Evolutionary conservation across 2,888 invertebrate genomes (phyloP).

Genomic region (Chymomyza procnemis): DNA sequence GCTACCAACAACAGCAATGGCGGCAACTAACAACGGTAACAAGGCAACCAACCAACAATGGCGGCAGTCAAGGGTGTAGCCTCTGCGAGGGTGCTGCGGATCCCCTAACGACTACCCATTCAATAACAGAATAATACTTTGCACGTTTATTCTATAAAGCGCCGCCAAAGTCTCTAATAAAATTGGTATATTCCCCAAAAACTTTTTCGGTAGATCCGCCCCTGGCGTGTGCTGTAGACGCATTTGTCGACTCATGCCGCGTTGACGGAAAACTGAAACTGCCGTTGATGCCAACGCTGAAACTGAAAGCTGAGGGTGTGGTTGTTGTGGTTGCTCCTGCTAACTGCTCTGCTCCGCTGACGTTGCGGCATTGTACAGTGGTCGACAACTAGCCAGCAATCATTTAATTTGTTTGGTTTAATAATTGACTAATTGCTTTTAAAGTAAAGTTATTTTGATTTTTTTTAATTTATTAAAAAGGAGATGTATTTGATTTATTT

Average conservation of each 20-base stretch:
- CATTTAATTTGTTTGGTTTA: no score
- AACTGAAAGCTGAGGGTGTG: neutral
- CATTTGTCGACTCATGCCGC: slow-evolving; percentile 31
- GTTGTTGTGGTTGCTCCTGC: slow-evolving; percentile 21
- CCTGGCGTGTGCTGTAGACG: neutral
- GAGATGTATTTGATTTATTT: no score
- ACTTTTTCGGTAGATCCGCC: no score
- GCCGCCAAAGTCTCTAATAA: no score
- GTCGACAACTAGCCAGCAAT: no score
- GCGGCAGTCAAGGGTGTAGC: neutral
- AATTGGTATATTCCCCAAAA: no score
- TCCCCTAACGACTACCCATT: no score
- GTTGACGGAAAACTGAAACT: slow-evolving; percentile 5
- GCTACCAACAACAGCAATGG: slow-evolving; percentile 26
- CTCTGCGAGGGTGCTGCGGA: neutral
- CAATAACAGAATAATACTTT: no score
- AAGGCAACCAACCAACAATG: slow-evolving; percentile 2
- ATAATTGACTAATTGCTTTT: no score
- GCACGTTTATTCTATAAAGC: no score
- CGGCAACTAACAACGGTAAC: slow-evolving; percentile 2
- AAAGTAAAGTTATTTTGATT: no score
- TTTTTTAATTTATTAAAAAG: no score
- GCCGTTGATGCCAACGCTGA: neutral
- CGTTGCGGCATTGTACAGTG: slow-evolving; percentile 18
- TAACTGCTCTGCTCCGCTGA: slow-evolving; percentile 39